These are phyloP conservation scores for Tyria jacobaeae DNA, from an alignment of 2,888 invertebrate species.

Conservation along the genomic window DNA sequence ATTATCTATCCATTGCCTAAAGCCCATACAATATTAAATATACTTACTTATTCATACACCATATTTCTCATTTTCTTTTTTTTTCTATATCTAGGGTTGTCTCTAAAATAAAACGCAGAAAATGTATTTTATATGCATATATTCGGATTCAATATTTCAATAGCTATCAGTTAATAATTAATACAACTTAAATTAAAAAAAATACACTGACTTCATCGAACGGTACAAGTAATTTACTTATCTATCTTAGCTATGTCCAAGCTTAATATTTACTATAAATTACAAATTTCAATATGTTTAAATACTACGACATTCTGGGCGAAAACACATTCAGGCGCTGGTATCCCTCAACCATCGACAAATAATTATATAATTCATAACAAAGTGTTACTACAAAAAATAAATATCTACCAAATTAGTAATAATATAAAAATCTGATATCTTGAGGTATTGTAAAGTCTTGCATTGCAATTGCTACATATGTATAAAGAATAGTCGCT, in stretches of 20 bases:
- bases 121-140: conserved; percentile 84
- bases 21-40: too few relatives aligned
- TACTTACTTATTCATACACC: too few relatives aligned
- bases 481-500: neutral
- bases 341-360: conserved; percentile 42
- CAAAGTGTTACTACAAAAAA: conserved; percentile 14
- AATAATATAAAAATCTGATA: conserved; percentile 9
- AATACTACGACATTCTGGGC: conserved; percentile 57
- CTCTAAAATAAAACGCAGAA: conserved; percentile 63
- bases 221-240: conserved; percentile 71
- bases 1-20: too few relatives aligned
- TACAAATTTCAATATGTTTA: conserved; percentile 82
- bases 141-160: conserved; percentile 85
- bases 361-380: conserved; percentile 23
- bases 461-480: conserved; percentile 11
- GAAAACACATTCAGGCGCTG: conserved; percentile 31
- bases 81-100: neutral
- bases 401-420: conserved; percentile 8
- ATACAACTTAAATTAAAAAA: conserved; percentile 83
- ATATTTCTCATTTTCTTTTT: too few relatives aligned
- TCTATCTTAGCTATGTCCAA: conserved; percentile 82
- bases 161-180: conserved; percentile 80
- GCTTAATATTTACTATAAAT: conserved; percentile 83
- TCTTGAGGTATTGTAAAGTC: conserved; percentile 15
- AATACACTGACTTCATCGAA: conserved; percentile 80